Evolutionary conservation across 2,888 invertebrate genomes (phyloP), one percentile per base, ranked within the genome.

Genomic region (Drosophila antonietae): DNA sequence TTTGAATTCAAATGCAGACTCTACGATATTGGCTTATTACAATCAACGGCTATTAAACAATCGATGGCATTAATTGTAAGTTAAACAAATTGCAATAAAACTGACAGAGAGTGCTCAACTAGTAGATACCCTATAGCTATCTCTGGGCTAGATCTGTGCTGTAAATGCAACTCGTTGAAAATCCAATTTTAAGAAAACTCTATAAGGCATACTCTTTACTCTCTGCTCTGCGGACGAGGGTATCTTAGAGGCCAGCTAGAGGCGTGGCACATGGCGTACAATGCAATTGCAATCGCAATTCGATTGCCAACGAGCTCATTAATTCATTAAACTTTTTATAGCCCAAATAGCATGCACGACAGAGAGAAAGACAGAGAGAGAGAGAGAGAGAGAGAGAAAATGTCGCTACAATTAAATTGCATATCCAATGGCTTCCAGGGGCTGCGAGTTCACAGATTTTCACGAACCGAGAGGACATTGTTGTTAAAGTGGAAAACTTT

Each of bases 1-100:
- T 85, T 85, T 66, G 80, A 80, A 84, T 85, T 88, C 80, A 82
- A 84, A 88, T 80, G 72, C 80, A 68, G 70, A 82, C 78, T 60
- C 75, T 73, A 35, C 69, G 69, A 70, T 88, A 88, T 81, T 88
- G 90, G 86, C 83, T 86, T 89, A 83, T 83, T 88, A 77, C 79
- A 88, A 89, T 90, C 84, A 81, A 89, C 77, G 77, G 77, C 68
- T 69, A 75, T 86, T 72, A 86, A 75, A 79, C 73, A 88, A 86
- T 83, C 89, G 81, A 86, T 81, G 73, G 70, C 53, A 73, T 73
- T 77, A 75, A 80, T 83, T 81, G 75, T 75, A 77, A 78, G 78
- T 78, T 73, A 88, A 74, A 71, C 65, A 68, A 68, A 47, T 39
- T 23, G 14, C 7, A 15, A 2, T 44, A 2, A 6, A 3, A 5